Percentiles rank a stretch among this genome's conserved stretches.
Conservation (phyloP, 2,797 vertebrate species). For the Dermochelys coriacea region DNA sequence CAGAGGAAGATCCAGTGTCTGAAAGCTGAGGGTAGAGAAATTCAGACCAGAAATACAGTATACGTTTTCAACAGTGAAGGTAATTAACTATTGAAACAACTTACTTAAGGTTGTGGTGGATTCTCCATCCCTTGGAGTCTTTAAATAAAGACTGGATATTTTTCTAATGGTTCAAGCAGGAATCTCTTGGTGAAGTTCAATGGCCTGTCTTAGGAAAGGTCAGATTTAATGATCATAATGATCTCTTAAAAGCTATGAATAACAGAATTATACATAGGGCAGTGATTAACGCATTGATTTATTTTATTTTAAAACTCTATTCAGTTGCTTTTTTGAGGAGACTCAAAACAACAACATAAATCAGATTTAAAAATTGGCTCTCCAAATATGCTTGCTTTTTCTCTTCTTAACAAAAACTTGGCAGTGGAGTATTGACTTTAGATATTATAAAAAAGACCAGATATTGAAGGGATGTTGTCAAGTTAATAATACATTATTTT, state of each 20-base stretch:
- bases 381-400: background rate
- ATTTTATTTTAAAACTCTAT: background rate
- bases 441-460: background rate
- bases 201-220: background rate
- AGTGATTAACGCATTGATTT: background rate
- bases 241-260: background rate
- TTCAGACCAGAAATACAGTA: background rate
- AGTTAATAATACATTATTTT: background rate
- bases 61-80: background rate
- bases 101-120: accelerated
- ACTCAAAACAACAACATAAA: background rate
- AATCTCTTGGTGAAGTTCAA: background rate
- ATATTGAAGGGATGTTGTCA: background rate
- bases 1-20: background rate
- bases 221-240: background rate
- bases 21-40: background rate
- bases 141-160: background rate
- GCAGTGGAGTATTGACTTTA: background rate
- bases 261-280: background rate
- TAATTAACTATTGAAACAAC: background rate
- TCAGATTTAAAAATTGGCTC: background rate
- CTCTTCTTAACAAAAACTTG: background rate
- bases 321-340: background rate
- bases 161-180: background rate
- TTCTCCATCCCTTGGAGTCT: background rate